Base-by-base conservation (phyloP, 2,888 invertebrate species). In the Acrobasis suavella region DNA sequence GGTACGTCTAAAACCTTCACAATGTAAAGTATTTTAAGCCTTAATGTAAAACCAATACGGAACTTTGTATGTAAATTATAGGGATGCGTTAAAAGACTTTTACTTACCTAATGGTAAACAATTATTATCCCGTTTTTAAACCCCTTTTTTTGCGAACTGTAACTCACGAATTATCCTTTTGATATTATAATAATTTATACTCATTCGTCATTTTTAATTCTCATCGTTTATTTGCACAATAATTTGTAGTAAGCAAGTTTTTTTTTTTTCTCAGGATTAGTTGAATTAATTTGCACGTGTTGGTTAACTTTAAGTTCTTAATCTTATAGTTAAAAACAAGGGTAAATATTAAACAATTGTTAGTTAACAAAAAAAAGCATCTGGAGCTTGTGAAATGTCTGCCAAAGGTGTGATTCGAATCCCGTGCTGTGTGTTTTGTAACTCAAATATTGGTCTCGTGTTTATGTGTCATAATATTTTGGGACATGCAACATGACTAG, bases 111-210 rank as follows among this genome's bases (percentile, higher is more conserved):
- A 55, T 55, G 39, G 55, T 39, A 39, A 39, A 55, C 39, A 55
- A 55, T 39, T 39, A 55, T 17, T 50, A 15, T 50, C 17, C 59
- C 37, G 50, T 59, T 59, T 37, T 59, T 59, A n/a, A 59, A 16
- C 2, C 58, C 42, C 17, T 60, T 60, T 12, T 50, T 50, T 38
- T 60, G 32, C 72, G 70, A 77, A 72, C 65, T 7, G 32, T 7
- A 32, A 32, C 32, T 7, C 7, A 32, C 32, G 5, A 32, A 7
- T 8, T 39, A 70, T 70, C 74, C 69, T 74, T 72, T 68, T 70
- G 72, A 72, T 75, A 75, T 75, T 74, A 75, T 73, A 76, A 78
- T 73, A 77, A 81, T 81, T 82, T 81, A 79, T 81, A 73, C 68
- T 72, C 75, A 80, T 77, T 83, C 76, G 77, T 75, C 69, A 67